phyloP scores from a whole-genome alignment of 2,113 vertebrate species.

The Xenus cinereus region DNA sequence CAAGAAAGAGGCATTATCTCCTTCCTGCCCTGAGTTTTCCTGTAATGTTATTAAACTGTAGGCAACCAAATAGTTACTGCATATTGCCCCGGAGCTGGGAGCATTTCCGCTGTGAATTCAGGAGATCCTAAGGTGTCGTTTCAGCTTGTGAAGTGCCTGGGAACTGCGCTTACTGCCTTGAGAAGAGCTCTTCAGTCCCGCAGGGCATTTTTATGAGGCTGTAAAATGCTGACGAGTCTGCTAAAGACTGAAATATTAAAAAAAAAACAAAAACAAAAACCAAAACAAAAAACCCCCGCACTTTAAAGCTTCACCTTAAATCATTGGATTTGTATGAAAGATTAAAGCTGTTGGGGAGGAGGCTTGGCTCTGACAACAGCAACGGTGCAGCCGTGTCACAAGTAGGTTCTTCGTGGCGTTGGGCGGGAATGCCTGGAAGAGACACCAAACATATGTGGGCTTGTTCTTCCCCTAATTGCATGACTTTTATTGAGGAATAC shows the following conservation, averaged over 20 bases:
- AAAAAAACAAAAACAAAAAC: not conserved
- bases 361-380: not conserved
- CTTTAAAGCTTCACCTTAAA: not conserved
- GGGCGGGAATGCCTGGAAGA: not conserved
- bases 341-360: not conserved
- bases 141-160: not conserved
- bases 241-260: not conserved
- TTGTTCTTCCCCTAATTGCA: constrained; percentile 6
- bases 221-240: not conserved
- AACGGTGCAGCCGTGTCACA: not conserved
- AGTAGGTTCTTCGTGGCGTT: not conserved
- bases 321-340: not conserved
- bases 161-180: not conserved
- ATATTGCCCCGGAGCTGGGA: not conserved
- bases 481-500: not conserved
- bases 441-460: not conserved
- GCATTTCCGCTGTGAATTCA: not conserved
- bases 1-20: not conserved
- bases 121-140: not conserved
- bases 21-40: not conserved
- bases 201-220: not conserved
- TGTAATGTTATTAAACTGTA: not conserved
- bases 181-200: not conserved
- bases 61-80: not conserved
- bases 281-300: too few species aligned